Evolutionary conservation across 1,140 invertebrate genomes (phyloP), one percentile per base, ranked within the genome.

Genomic region (Pectinophora gossypiella): DNA sequence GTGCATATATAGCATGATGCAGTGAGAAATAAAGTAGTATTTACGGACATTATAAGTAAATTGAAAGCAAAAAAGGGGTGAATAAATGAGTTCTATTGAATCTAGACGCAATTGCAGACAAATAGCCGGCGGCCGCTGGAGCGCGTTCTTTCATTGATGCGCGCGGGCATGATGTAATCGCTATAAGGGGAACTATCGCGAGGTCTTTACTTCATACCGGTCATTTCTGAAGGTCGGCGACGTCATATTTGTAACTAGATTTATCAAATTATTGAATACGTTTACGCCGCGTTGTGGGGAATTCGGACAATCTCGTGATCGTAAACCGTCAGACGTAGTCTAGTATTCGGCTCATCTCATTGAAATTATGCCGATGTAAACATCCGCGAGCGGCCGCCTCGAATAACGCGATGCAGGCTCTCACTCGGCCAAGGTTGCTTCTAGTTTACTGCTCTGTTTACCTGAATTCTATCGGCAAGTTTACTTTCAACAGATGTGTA

Each of bases 401-500:
- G 66, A 67, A 72, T 64, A 73, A 77, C 61, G 68, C 54, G 61
- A 67, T 61, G 65, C 73, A 72, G 68, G 61, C 61, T 67, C 52
- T n/a, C 65, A 72, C 48, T 74, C 69, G 69, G 76, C 67, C 77
- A 79, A 81, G 77, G 77, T 78, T 68, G 51, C 45, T 52, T 42
- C 23, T 48, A 60, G 64, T 64, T 59, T 56, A 40, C 36, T 40
- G 36, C 3, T 40, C 13, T 40, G 36, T 16, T 32, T 32, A 32
- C 27, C 27, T 32, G n/a, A 32, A 32, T 32, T 12, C 27, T n/a
- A 23, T 5, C 22, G n/a, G 27, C 7, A 2, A n/a, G 27, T n/a
- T 32, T 7, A n/a, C 27, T 32, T 32, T 32, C 27, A 32, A n/a
- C n/a, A 9, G n/a, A 9, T 2, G n/a, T n/a, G 27, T 32, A 32